Evolutionary conservation across 1,140 invertebrate genomes (phyloP).

Genomic region (Philaenus spumarius): DNA sequence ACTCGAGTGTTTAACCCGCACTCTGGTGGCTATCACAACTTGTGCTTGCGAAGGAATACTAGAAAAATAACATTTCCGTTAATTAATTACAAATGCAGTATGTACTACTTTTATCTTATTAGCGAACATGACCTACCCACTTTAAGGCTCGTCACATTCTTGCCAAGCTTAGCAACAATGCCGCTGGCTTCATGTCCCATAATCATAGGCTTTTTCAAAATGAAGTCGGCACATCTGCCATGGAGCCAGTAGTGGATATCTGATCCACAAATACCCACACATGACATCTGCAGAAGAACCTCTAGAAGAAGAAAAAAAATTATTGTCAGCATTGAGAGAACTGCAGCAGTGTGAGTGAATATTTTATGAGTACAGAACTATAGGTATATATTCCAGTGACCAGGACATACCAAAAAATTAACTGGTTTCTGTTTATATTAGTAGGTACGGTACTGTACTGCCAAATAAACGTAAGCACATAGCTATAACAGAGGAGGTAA

Average conservation of each 20-base stretch:
- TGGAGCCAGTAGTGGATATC: constrained; percentile 71
- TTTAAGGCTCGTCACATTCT: constrained; percentile 66
- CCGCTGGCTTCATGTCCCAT: constrained; percentile 86
- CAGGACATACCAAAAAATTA: no score
- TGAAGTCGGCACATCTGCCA: constrained; percentile 76
- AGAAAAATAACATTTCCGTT: not conserved
- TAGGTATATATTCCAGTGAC: no score
- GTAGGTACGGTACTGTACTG: no score
- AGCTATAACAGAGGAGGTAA: no score
- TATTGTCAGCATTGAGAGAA: no score
- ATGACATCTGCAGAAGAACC: constrained; percentile 80
- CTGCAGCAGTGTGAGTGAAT: no score
- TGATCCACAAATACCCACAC: constrained; percentile 94
- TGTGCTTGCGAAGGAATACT: not conserved
- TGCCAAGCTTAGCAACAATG: constrained; percentile 59
- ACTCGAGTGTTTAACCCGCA: no score
- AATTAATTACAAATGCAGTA: not conserved
- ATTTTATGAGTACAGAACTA: no score
- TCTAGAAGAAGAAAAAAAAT: constrained; percentile 41
- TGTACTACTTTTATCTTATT: no score
- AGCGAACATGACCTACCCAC: constrained; percentile 47
- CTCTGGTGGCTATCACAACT: not conserved
- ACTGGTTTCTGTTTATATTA: no score
- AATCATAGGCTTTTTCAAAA: constrained; percentile 77
- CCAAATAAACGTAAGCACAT: no score